phyloP scores from a whole-genome alignment of 1,140 invertebrate species.

The Apis dorsata region DNA sequence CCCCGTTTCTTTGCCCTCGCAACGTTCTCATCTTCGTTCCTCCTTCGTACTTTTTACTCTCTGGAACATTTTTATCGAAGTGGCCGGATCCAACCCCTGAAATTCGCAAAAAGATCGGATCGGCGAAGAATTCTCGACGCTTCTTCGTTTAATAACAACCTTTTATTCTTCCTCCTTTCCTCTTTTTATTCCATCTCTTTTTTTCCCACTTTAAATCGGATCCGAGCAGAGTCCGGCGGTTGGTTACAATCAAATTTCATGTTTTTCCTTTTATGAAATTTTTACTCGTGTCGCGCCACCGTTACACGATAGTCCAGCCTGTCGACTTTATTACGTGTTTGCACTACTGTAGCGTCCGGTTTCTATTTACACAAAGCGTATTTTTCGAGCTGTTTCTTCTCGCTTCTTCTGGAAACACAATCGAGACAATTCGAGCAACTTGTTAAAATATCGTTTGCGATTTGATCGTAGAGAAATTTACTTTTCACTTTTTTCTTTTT shows the following conservation, averaged over 20 bases:
- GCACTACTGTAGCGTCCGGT: conserved; percentile 9
- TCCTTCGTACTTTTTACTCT: background rate
- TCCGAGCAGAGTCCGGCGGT: background rate
- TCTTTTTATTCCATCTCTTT: background rate
- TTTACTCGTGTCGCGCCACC: background rate
- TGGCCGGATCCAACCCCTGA: background rate
- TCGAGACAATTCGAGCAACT: background rate
- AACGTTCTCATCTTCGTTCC: conserved; percentile 53
- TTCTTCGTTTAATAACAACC: background rate
- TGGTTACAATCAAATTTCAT: background rate
- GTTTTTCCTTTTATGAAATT: conserved; percentile 1
- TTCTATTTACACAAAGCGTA: background rate
- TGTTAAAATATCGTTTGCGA: background rate
- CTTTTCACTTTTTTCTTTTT: background rate
- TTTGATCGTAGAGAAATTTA: background rate
- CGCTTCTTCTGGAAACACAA: conserved; percentile 3
- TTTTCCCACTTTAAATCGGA: background rate
- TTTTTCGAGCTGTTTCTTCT: background rate
- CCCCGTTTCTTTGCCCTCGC: conserved; percentile 48
- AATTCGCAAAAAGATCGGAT: background rate
- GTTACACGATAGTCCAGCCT: no score
- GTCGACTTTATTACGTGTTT: conserved; percentile 22
- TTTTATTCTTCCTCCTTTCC: no score
- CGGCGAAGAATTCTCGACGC: background rate
- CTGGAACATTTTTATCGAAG: conserved; percentile 23